phyloP scores from a whole-genome alignment of 2,888 invertebrate genomes.

The Dynastes maya region DNA sequence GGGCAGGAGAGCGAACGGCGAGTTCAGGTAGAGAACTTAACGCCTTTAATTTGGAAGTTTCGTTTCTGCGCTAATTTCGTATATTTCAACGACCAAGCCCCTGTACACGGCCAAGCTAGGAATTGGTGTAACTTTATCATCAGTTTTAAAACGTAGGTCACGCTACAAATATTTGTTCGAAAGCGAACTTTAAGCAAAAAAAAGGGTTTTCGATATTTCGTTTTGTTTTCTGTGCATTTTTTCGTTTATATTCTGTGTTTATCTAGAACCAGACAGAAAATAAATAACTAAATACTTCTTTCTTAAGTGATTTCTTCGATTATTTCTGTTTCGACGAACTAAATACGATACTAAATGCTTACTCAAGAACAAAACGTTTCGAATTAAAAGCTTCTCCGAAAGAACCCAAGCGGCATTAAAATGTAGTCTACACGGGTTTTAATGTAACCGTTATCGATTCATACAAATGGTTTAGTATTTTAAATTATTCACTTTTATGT shows the following conservation, averaged over 20 bases:
- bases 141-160: slow-evolving; percentile 42
- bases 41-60: slow-evolving; percentile 42
- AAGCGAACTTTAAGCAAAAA: slow-evolving; percentile 29
- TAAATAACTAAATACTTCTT: slow-evolving; percentile 4
- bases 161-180: slow-evolving; percentile 40
- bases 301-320: slow-evolving; percentile 17
- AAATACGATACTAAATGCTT: slow-evolving; percentile 6
- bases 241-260: slow-evolving; percentile 17
- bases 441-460: slow-evolving; percentile 2
- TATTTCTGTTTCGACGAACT: slow-evolving; percentile 14
- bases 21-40: slow-evolving; percentile 37
- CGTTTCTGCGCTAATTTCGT: slow-evolving; percentile 39
- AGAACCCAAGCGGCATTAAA: background rate
- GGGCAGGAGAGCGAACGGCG: background rate
- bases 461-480: slow-evolving; percentile 4
- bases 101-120: background rate
- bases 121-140: slow-evolving; percentile 36
- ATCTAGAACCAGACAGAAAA: slow-evolving; percentile 23
- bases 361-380: background rate
- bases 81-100: slow-evolving; percentile 16
- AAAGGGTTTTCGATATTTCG: slow-evolving; percentile 2
- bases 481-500: slow-evolving; percentile 6
- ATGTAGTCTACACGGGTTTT: slow-evolving; percentile 1
- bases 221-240: slow-evolving; percentile 34
- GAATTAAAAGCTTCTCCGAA: slow-evolving; percentile 36